Base-by-base conservation (phyloP, 2,797 vertebrate genomes). In the Sebastes baramenuke region DNA sequence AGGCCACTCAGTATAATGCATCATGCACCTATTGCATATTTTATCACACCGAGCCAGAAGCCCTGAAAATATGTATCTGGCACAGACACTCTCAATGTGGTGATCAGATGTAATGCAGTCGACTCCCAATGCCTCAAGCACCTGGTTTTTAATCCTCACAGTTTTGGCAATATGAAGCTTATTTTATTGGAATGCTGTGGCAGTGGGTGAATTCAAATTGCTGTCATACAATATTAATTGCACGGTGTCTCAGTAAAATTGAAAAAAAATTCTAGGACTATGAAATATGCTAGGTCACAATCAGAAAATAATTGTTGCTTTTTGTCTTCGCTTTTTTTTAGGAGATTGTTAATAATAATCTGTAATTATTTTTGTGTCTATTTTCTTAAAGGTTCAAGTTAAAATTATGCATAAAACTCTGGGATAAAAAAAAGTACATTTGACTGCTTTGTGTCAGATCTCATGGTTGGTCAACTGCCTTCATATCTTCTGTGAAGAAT, bases 201-300 rank as follows among this genome's bases (percentile, higher is more conserved):
- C 62, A 62, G 70, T 24, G 71, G 42, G 38, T 75, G 80, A 75
- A 86, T 87, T 84, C 30, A 84, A 84, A 90, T 84, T 74, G 73
- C 62, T 42, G 38, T 81, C 82, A 93, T 85, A 54, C 76, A 87
- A 80, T 87, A 91, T 90, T 89, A 81, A 91, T 86, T 80, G 36
- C 36, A 14, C 18, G 29, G 30, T 71, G 27, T 77, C 78, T 24
- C 29, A 42, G 65, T 12, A 62, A 78, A 87, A 83, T 74, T 55
- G 67, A 72, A 18, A 49, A 82, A 82, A 77, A 77, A 22, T 8
- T 67, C 61, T 4, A n/a, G 42, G 49, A 60, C 25, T 38, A 24
- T 78, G 7, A 80, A 77, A 77, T 25, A 80, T 24, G 38, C 5
- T 5, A 34, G 58, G 6, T 77, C 62, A 79, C 75, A n/a, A 83